These are phyloP conservation scores for Oriolus oriolus DNA, from an alignment of 2,113 vertebrate species.

Conservation along the genomic window DNA sequence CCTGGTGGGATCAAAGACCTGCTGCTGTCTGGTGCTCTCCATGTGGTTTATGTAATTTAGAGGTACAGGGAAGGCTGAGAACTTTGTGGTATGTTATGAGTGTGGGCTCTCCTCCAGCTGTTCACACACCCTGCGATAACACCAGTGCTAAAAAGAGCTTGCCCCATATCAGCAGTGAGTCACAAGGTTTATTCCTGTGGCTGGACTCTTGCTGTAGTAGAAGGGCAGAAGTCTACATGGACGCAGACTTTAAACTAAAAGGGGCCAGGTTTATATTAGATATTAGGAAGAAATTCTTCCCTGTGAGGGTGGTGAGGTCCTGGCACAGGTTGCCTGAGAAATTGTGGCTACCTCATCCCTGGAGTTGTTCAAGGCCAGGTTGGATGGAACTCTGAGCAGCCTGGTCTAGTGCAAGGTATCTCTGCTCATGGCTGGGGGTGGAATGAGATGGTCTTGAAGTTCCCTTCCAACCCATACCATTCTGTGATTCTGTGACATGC, in stretches of 20 bases:
- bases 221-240: not conserved
- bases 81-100: not conserved
- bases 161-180: not conserved
- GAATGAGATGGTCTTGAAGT: not conserved
- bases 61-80: not conserved
- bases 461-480: not conserved
- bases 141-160: not conserved
- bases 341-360: not conserved
- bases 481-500: not conserved
- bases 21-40: not conserved
- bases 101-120: not conserved
- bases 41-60: not conserved
- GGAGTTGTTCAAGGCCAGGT: not conserved
- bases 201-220: not conserved
- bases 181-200: not conserved
- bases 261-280: not conserved
- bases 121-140: not conserved
- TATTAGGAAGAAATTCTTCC: not conserved
- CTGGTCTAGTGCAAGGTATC: not conserved
- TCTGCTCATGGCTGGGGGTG: not conserved
- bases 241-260: not conserved
- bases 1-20: not conserved
- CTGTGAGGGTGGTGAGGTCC: not conserved
- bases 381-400: not conserved
- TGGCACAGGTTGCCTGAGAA: not conserved